Evolutionary conservation across 2,797 vertebrate genomes (phyloP).

Genomic region (Rhabdomys pumilio): DNA sequence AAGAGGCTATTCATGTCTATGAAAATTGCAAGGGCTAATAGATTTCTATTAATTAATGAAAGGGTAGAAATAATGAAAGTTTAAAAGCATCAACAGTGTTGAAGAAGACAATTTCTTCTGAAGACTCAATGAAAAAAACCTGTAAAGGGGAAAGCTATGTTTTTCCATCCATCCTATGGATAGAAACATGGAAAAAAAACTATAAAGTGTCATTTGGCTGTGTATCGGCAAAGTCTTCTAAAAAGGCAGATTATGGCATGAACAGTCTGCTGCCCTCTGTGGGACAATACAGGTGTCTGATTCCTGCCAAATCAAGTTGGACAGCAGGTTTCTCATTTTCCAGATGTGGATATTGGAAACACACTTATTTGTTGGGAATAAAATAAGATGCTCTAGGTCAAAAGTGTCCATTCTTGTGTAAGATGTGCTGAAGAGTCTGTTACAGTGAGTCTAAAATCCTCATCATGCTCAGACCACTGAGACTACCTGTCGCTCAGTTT

Average conservation of each 20-base stretch:
- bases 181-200: slow-evolving; percentile 5
- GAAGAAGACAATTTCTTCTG: background rate
- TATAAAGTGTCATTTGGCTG: background rate
- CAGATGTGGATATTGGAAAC: background rate
- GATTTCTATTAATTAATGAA: background rate
- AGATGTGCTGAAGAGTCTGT: too few species aligned
- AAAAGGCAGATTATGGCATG: background rate
- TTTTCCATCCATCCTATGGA: background rate
- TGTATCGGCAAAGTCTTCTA: background rate
- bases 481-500: background rate
- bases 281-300: background rate
- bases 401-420: background rate
- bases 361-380: background rate
- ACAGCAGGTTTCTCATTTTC: slow-evolving; percentile 11
- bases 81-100: background rate
- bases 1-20: background rate
- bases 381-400: background rate
- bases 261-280: background rate
- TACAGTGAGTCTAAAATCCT: background rate
- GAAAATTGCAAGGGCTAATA: background rate
- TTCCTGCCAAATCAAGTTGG: background rate
- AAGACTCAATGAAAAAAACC: background rate
- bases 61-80: background rate
- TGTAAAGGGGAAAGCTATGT: background rate
- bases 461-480: background rate